A percentile compares a stretch with the other conserved stretches of the same genome.
Conservation (phyloP, 1,140 invertebrate genomes). For the Amphibalanus amphitrite region DNA sequence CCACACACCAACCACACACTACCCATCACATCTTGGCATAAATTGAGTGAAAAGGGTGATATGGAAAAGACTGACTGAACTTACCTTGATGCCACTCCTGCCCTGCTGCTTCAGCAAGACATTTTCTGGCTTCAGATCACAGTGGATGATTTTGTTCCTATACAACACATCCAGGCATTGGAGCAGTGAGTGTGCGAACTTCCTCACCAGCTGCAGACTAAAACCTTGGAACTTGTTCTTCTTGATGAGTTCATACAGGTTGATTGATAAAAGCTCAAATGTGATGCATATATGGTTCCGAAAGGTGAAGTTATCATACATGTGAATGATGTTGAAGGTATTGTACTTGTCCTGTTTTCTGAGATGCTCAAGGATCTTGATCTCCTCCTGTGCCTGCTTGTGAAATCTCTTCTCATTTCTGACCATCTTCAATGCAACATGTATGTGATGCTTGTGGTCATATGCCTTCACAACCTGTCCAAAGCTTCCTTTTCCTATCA, state of each 20-base stretch:
- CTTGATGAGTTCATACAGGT: constrained; percentile 97
- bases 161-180: constrained; percentile 94
- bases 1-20: too few species aligned
- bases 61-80: too few species aligned
- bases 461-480: constrained; percentile 96
- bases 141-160: constrained; percentile 96
- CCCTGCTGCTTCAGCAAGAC: constrained; percentile 96
- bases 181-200: constrained; percentile 94
- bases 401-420: constrained; percentile 97
- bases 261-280: constrained; percentile 95
- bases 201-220: constrained; percentile 84
- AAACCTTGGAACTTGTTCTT: constrained; percentile 99
- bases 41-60: too few species aligned
- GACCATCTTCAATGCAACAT: constrained; percentile 95
- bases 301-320: constrained; percentile 97
- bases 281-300: constrained; percentile 99
- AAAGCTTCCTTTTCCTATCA: constrained; percentile 97
- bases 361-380: constrained; percentile 88
- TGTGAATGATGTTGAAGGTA: constrained; percentile 97
- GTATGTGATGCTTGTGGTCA: constrained; percentile 86
- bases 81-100: constrained; percentile 91
- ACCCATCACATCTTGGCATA: too few species aligned
- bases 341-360: constrained; percentile 94
- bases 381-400: constrained; percentile 97
- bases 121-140: constrained; percentile 98